A percentile compares a stretch with the other conserved stretches of the same genome.
phyloP scores from a whole-genome alignment of 2,888 invertebrate species.

The Dicycla oo region DNA sequence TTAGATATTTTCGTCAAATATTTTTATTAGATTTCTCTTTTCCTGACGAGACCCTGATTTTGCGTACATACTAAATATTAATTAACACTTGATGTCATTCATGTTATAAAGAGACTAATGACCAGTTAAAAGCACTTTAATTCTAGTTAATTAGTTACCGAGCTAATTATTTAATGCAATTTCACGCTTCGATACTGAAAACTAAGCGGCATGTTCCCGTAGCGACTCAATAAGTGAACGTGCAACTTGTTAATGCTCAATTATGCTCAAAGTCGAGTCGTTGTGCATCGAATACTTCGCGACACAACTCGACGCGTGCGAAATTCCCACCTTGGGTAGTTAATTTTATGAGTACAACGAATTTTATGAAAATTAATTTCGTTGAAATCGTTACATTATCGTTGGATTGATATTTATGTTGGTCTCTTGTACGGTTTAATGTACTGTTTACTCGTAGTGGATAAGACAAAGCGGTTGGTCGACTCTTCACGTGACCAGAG shows the following conservation, averaged over 20 bases:
- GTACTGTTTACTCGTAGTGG: slow-evolving; percentile 1
- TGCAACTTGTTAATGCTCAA: slow-evolving; percentile 50
- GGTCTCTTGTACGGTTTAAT: slow-evolving; percentile 14
- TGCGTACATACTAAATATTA: neutral
- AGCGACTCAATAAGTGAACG: slow-evolving; percentile 53
- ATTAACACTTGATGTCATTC: neutral
- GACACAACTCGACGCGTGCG: slow-evolving; percentile 26
- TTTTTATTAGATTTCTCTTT: too few relatives aligned
- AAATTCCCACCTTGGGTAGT: slow-evolving; percentile 21
- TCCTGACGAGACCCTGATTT: neutral
- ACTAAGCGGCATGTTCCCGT: slow-evolving; percentile 45
- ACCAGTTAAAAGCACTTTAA: slow-evolving; percentile 31
- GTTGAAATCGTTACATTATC: slow-evolving; percentile 27
- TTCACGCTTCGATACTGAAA: slow-evolving; percentile 50
- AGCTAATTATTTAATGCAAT: slow-evolving; percentile 55
- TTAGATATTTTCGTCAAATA: too few relatives aligned
- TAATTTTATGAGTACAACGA: slow-evolving; percentile 36
- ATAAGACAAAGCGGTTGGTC: neutral
- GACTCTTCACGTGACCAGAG: too few relatives aligned
- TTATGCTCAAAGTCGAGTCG: slow-evolving; percentile 53
- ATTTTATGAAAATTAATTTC: slow-evolving; percentile 37
- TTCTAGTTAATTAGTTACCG: slow-evolving; percentile 42
- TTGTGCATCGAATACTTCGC: slow-evolving; percentile 39
- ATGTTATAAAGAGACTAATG: slow-evolving; percentile 9
- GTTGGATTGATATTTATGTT: slow-evolving; percentile 43